Evolutionary conservation across 2,113 vertebrate species (phyloP).

Genomic region (Ailuropoda melanoleuca): DNA sequence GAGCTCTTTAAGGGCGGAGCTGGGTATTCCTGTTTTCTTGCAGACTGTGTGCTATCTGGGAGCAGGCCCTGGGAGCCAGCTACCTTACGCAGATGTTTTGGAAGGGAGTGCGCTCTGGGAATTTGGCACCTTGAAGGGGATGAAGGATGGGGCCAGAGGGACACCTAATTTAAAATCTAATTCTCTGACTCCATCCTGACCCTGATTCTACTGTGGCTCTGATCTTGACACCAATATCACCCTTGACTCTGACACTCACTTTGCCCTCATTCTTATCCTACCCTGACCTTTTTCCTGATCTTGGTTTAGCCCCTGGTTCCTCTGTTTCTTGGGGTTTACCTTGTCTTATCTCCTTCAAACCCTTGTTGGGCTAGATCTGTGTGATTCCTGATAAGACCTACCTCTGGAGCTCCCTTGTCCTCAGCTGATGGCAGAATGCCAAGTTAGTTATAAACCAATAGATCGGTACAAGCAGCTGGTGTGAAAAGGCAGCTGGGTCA

Average conservation of each 20-base stretch:
- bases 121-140: neutral
- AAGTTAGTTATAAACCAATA: neutral
- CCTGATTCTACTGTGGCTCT: neutral
- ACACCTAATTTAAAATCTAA: neutral
- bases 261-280: neutral
- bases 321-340: neutral
- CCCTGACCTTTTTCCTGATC: neutral
- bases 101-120: neutral
- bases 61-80: neutral
- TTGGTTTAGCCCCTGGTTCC: neutral
- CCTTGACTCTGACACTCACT: neutral
- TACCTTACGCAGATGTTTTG: neutral
- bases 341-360: neutral
- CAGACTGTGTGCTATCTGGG: neutral
- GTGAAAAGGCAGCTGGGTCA: neutral
- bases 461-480: neutral
- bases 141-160: neutral
- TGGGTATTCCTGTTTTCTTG: neutral
- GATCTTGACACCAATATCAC: neutral
- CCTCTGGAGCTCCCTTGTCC: neutral
- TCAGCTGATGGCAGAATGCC: conserved; percentile 26
- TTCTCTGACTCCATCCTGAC: neutral
- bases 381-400: neutral
- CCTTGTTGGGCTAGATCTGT: neutral
- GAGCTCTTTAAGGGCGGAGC: neutral